Base-by-base conservation (phyloP, 1,140 invertebrate species). In the Zophobas morio region DNA sequence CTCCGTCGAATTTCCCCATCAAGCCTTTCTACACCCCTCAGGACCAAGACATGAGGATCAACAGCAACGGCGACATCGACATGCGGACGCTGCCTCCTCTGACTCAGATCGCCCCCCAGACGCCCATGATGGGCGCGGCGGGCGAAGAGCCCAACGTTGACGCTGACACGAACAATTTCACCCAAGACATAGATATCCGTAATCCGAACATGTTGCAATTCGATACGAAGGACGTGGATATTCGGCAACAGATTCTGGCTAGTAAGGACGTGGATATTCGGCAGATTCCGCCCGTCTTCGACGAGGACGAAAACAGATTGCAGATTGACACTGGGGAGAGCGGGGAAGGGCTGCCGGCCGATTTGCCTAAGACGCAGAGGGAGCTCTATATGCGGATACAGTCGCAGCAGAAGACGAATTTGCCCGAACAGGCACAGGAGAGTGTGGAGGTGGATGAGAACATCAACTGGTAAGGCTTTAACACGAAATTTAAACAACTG, bases 341-440 rank as follows among this genome's bases (percentile, higher is more conserved):
- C 57, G 8, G 57, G 87, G 8, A 76, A 3, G 56, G 33, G 6
- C 70, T 89, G 34, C 89, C 88, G 0, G 79, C 86, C 8, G 89
- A 92, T 79, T 84, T 94, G 51, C 91, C 93, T 0, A 91, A 91
- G 66, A 92, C 89, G 74, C 92, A 93, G 76, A 88, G 90, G 70
- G 92, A 94, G 81, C 84, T 94, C 8, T 92, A 92, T 74, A 85
- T 91, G 81, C 85, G 93, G 70, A 93, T 94, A 78, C 91, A 92
- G 74, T 90, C 93, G 40, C 91, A 92, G 78, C 92, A 94, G 79
- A 86, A 90, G 74, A 88, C 90, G 56, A 84, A 83, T 75, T 34
- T 82, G 70, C 79, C 88, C 84, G 84, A 89, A 86, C 4, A 70
- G 86, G 87, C 70, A 51, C 85, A 89, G 46, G 88, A 89, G 70